phyloP scores from a whole-genome alignment of 2,888 invertebrate genomes.

The Coleophora deauratella region DNA sequence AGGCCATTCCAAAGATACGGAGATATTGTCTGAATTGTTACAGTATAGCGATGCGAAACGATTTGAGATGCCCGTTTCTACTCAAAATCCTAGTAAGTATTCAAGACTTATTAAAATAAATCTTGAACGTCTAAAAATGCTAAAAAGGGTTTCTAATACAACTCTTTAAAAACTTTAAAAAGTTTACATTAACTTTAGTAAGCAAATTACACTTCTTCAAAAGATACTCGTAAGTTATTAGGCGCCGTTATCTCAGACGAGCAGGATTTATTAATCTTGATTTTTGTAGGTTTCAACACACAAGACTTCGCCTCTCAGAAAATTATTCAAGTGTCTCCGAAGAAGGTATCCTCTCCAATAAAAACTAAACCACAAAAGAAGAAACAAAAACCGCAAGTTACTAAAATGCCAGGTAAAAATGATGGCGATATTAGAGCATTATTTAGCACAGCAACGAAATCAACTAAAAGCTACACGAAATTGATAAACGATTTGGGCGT shows the following conservation, averaged over 20 bases:
- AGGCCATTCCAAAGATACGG: constrained; percentile 57
- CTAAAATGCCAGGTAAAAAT: constrained; percentile 49
- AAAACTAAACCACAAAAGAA: constrained; percentile 38
- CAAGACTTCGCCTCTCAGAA: constrained; percentile 32
- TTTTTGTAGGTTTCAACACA: constrained; percentile 20
- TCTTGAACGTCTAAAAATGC: no score
- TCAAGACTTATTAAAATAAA: no score
- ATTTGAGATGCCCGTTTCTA: constrained; percentile 52
- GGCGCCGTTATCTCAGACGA: no score
- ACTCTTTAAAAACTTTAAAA: no score
- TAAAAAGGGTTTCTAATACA: no score
- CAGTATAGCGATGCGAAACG: constrained; percentile 65
- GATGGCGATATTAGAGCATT: constrained; percentile 73
- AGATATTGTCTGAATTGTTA: constrained; percentile 56
- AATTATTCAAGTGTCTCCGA: constrained; percentile 19
- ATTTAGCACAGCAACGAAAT: constrained; percentile 62
- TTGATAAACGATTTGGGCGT: constrained; percentile 52
- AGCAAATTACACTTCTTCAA: no score
- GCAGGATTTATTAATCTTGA: not conserved
- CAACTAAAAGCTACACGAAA: constrained; percentile 62
- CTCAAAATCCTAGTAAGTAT: constrained; percentile 52
- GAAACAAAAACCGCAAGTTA: constrained; percentile 29
- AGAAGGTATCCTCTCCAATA: constrained; percentile 22
- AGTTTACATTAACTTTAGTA: no score
- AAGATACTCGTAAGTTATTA: no score